Conservation (phyloP, 2,113 vertebrate genomes). For the Aspidoscelis tigris region DNA sequence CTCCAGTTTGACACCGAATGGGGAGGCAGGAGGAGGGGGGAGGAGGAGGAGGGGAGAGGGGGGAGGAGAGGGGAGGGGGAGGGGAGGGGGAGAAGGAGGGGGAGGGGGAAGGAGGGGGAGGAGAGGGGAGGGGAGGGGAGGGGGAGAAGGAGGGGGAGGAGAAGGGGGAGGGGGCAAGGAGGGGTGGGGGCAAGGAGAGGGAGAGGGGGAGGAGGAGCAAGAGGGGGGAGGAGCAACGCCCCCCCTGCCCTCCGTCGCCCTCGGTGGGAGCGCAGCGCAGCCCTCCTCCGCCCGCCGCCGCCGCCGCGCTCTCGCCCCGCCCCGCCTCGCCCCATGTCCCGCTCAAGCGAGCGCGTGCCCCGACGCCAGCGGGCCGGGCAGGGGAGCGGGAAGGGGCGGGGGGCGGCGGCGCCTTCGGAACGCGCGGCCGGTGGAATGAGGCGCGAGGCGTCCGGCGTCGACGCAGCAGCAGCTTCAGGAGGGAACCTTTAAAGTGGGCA, state of each 20-base stretch:
- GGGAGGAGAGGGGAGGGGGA: too few relatives aligned
- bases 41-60: slow-evolving; percentile 48
- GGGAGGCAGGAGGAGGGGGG: slow-evolving; percentile 31
- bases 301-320: background rate
- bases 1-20: slow-evolving; percentile 41
- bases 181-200: too few relatives aligned
- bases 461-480: background rate
- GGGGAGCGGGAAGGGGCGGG: too few relatives aligned
- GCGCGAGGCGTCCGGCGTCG: background rate
- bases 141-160: too few relatives aligned
- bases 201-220: too few relatives aligned
- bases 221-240: slow-evolving; percentile 24
- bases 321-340: slow-evolving; percentile 50
- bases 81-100: too few relatives aligned
- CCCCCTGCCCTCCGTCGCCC: slow-evolving; percentile 54
- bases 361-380: background rate
- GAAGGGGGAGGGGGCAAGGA: too few relatives aligned
- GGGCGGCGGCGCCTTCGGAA: background rate
- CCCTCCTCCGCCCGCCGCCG: slow-evolving; percentile 38
- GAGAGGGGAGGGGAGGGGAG: too few relatives aligned
- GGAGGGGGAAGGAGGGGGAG: too few relatives aligned
- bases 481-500: background rate
- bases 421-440: background rate
- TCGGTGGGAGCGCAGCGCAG: slow-evolving; percentile 33
- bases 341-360: slow-evolving; percentile 36